Evolutionary conservation across 2,888 invertebrate species (phyloP), one percentile per base, ranked within the genome.

Genomic region (Epistrophella euchroma): DNA sequence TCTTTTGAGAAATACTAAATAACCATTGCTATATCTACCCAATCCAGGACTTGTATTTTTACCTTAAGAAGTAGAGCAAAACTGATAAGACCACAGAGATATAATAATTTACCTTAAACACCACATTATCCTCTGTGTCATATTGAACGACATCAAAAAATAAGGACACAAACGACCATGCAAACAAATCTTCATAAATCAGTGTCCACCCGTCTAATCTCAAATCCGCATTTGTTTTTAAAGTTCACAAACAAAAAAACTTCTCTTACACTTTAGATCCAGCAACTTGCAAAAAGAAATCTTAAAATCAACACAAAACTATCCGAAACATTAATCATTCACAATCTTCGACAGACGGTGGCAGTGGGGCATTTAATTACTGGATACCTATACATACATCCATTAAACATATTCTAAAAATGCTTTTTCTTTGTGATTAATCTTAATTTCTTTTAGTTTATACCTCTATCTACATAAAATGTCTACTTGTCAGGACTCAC

Each of bases 141-240:
- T 10, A 43, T 43, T 43, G 2, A 32, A n/a, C 32, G 10, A 56
- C 7, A 28, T 28, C n/a, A 32, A 10, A 17, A 32, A 6, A 15
- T 0, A 52, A 22, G n/a, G n/a, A n/a, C n/a, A n/a, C n/a, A n/a
- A n/a, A n/a, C n/a, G n/a, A n/a, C n/a, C 15, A 13, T 4, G 32
- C n/a, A 40, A 43, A 43, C 25, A 43, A 62, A 43, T n/a, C 43
- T 43, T 62, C 25, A 62, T 62, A 62, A 62, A 62, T 62, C 62
- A 62, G 25, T 43, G 40, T 40, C 40, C 19, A 22, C 22, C 22
- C 7, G 22, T 22, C 4, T 60, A 40, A 60, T 60, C 60, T 62
- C 3, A 43, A 43, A 25, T 40, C 40, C 60, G n/a, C n/a, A 60
- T 60, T 60, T 52, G 25, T 28, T 58, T 58, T 19, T 4, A 58